Percentiles rank a stretch among this genome's conserved stretches.
These are phyloP conservation scores for Pogonus chalceus DNA, from an alignment of 1,140 invertebrate genomes.

Conservation along the genomic window DNA sequence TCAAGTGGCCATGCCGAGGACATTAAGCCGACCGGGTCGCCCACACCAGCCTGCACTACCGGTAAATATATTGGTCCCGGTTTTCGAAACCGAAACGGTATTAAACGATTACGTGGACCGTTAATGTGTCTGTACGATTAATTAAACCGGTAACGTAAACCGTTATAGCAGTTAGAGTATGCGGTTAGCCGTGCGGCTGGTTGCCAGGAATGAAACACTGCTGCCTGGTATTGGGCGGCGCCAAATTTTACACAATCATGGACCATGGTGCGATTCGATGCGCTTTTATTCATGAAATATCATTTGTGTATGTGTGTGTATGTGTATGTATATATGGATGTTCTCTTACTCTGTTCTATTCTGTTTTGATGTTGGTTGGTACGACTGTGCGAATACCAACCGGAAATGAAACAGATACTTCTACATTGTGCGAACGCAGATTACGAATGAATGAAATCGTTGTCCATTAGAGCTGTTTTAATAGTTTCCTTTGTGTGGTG, in stretches of 20 bases:
- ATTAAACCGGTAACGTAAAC: constrained; percentile 6
- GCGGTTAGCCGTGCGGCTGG: no score
- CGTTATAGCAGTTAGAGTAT: neutral
- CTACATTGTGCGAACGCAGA: neutral
- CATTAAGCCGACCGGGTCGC: neutral
- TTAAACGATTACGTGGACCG: constrained; percentile 6
- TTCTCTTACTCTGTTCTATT: no score
- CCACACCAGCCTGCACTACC: neutral
- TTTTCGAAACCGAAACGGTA: constrained; percentile 4
- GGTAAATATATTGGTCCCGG: constrained; percentile 1
- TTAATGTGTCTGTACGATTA: constrained; percentile 5
- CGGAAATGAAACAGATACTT: constrained; percentile 5
- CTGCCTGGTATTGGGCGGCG: neutral
- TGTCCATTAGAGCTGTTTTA: neutral
- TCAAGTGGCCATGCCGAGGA: neutral
- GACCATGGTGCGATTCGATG: neutral
- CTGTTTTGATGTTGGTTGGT: no score
- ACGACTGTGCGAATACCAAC: no score
- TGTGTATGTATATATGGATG: no score
- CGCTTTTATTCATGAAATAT: neutral
- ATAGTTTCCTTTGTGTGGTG: neutral
- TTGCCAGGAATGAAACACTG: neutral
- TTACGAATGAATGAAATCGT: neutral
- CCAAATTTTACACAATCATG: neutral
- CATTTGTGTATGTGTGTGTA: neutral